These are phyloP conservation scores for Heliconius hewitsoni DNA, from an alignment of 1,140 invertebrate genomes.

Conservation along the genomic window DNA sequence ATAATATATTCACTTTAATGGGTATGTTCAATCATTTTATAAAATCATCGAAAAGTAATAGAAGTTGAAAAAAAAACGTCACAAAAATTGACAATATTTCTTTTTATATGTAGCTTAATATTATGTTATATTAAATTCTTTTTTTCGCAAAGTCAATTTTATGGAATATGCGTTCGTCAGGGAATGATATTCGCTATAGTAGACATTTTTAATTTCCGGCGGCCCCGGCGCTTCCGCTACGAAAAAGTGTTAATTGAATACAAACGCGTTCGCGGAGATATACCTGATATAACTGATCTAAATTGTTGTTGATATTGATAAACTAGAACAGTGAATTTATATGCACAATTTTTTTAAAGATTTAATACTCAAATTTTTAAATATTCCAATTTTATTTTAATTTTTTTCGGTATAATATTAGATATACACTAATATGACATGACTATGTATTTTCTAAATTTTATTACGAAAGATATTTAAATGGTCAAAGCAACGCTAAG, in stretches of 20 bases:
- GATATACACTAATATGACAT: no score
- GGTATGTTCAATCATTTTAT: no score
- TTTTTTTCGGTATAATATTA: no score
- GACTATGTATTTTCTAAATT: no score
- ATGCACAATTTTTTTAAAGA: background rate
- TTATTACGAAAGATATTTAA: background rate
- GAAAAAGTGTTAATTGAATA: conserved; percentile 76
- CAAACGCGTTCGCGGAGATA: conserved; percentile 53
- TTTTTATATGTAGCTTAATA: background rate
- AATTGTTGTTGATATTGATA: conserved; percentile 38
- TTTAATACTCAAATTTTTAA: no score
- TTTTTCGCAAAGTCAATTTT: conserved; percentile 29
- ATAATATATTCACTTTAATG: no score
- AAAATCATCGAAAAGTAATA: background rate
- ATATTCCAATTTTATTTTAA: no score
- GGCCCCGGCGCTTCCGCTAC: conserved; percentile 59
- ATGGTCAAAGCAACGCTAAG: no score
- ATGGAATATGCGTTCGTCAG: conserved; percentile 47
- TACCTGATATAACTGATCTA: conserved; percentile 44
- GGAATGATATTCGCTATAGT: conserved; percentile 49
- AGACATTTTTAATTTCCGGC: conserved; percentile 77
- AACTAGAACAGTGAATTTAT: background rate
- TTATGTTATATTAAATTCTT: background rate
- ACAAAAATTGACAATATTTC: background rate
- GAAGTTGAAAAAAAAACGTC: background rate